Base-by-base conservation (phyloP, 2,888 invertebrate species). In the Stenurella melanura region DNA sequence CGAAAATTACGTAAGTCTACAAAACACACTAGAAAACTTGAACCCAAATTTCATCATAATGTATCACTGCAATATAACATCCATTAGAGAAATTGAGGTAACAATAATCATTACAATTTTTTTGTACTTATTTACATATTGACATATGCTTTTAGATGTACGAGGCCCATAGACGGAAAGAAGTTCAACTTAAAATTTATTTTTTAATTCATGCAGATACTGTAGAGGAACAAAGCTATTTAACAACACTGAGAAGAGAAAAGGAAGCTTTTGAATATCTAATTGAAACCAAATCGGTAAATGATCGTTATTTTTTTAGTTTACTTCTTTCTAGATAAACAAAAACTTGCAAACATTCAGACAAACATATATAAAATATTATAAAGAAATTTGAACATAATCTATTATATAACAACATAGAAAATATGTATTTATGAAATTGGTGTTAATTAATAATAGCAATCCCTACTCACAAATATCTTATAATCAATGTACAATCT, bases 221-320 rank as follows among this genome's bases (percentile, higher is more conserved):
- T 9, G 96, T 97, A 0, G 99, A 99, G 90, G 99, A 99, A 89
- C 99, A 99, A 90, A 94, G 96, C 1, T 99, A 98, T 89, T 91
- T 99, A 50, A 97, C 98, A 0, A 93, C 95, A 0, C 90, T 99
- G 74, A 92, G 97, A 80, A 92, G 96, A 78, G 99, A 99, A 89
- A 99, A 98, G 88, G 94, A 96, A 86, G 96, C 98, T 0, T 99
- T 99, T 89, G 98, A 99, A 87, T 91, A 93, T 83, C 91, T 99
- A 57, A 98, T 99, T 83, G 93, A 95, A 87, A 95, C 97, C 34
- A 99, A 98, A 91, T 95, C 96, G 85, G 97, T 97, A 90, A 71
- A 19, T 15, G 11, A 61, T 50, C n/a, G n/a, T 50, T 42, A 42
- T 12, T 42, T 12, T 12, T 42, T 42, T 12, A 42, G 11, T 38